Evolutionary conservation across 2,113 vertebrate species (phyloP).

Genomic region (Heloderma charlesbogerti): DNA sequence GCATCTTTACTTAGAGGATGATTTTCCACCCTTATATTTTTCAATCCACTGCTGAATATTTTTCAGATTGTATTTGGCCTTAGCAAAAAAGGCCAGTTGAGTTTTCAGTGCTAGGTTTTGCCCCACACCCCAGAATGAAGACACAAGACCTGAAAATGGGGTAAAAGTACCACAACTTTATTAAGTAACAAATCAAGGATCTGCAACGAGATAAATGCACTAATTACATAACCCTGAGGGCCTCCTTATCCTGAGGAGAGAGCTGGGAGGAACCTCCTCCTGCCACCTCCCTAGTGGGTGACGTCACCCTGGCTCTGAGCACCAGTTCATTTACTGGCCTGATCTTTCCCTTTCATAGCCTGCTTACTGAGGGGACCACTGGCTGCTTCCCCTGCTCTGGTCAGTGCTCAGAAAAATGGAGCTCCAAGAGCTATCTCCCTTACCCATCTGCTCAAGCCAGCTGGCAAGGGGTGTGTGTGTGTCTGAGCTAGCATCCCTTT

Average conservation of each 20-base stretch:
- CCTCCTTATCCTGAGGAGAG: not conserved
- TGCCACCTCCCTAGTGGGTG: no score
- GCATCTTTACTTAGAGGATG: no score
- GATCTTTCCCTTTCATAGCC: not conserved
- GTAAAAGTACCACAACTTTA: not conserved
- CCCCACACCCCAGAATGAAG: not conserved
- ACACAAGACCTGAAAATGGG: not conserved
- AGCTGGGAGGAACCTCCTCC: not conserved
- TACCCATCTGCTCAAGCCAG: not conserved
- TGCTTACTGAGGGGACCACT: not conserved
- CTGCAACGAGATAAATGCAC: not conserved
- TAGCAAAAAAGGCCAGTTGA: not conserved
- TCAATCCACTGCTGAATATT: not conserved
- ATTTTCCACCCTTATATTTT: not conserved
- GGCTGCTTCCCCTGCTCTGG: not conserved
- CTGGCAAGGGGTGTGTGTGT: not conserved
- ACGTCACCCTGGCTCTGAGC: no score
- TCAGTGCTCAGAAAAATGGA: not conserved
- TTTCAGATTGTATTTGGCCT: not conserved
- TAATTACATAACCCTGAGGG: not conserved
- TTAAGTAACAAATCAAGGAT: not conserved
- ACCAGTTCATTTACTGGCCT: not conserved
- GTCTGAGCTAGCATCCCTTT: not conserved
- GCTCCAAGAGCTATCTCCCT: not conserved
- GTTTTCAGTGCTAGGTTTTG: not conserved